These are phyloP conservation scores for Drosophila subobscura DNA, from an alignment of 1,140 invertebrate species.

Conservation along the genomic window DNA sequence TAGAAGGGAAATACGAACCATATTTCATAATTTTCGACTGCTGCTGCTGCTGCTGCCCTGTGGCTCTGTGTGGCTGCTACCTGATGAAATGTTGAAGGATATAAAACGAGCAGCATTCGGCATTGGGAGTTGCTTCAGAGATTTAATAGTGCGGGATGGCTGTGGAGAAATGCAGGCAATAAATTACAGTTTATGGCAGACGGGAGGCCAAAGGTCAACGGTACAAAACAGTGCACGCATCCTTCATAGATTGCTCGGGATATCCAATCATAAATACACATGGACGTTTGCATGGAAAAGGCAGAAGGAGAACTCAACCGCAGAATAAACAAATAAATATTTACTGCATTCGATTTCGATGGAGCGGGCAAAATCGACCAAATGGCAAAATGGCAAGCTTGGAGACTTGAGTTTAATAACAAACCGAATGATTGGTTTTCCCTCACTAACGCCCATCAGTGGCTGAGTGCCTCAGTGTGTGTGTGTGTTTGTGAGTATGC, in stretches of 20 bases:
- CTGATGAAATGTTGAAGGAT: no score
- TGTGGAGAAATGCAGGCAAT: slow-evolving; percentile 31
- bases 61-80: no score
- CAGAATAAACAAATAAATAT: slow-evolving; percentile 76
- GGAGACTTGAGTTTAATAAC: slow-evolving; percentile 73
- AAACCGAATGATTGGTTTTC: slow-evolving; percentile 53
- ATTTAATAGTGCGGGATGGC: no score
- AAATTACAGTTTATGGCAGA: slow-evolving; percentile 63
- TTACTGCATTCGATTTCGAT: slow-evolving; percentile 58
- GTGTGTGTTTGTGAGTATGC: slow-evolving; percentile 7
- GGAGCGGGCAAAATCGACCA: slow-evolving; percentile 21
- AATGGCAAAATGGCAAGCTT: slow-evolving; percentile 49
- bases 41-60: no score
- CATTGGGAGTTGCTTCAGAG: no score
- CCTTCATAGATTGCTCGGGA: background rate
- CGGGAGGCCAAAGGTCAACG: slow-evolving; percentile 25
- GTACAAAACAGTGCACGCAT: slow-evolving; percentile 45
- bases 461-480: no score
- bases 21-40: no score
- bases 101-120: no score
- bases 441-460: slow-evolving; percentile 17
- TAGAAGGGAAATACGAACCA: no score
- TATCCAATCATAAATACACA: slow-evolving; percentile 5
- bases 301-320: slow-evolving; percentile 55
- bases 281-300: no score